Evolutionary conservation across 1,140 invertebrate genomes (phyloP).

Genomic region (Atta colombica): DNA sequence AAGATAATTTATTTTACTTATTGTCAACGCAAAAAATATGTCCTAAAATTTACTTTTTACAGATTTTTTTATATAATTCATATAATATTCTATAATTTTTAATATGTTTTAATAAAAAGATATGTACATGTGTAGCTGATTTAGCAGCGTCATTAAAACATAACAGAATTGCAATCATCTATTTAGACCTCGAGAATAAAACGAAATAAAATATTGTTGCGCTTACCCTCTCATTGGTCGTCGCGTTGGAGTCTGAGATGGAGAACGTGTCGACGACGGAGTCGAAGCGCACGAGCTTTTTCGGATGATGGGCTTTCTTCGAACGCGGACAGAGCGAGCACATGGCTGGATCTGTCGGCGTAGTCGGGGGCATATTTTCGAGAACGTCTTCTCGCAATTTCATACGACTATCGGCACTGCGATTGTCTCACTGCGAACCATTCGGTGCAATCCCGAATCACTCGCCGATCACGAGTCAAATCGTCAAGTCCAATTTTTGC

Average conservation of each 20-base stretch:
- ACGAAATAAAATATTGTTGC: constrained; percentile 7
- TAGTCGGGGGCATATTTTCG: constrained; percentile 83
- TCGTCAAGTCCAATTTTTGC: not conserved
- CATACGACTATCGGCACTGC: constrained; percentile 50
- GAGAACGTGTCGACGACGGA: constrained; percentile 89
- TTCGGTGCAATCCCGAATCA: not conserved
- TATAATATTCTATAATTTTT: not conserved
- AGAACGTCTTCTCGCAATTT: constrained; percentile 58
- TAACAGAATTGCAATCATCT: not conserved
- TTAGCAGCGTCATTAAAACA: not conserved
- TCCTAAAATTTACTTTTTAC: not conserved
- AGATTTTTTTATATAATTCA: not conserved
- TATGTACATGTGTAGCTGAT: no score
- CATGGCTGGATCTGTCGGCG: constrained; percentile 84
- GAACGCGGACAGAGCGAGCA: constrained; percentile 88
- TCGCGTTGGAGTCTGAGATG: constrained; percentile 86
- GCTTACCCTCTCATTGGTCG: constrained; percentile 86
- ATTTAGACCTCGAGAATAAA: not conserved
- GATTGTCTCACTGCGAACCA: constrained; percentile 29
- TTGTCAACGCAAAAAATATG: not conserved
- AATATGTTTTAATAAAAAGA: not conserved
- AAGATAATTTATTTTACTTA: not conserved
- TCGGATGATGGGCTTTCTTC: constrained; percentile 85
- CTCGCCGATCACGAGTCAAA: not conserved
- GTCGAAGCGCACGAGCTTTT: constrained; percentile 89